Evolutionary conservation across 2,797 vertebrate species (phyloP).

Genomic region (Enteromius radiatus): DNA sequence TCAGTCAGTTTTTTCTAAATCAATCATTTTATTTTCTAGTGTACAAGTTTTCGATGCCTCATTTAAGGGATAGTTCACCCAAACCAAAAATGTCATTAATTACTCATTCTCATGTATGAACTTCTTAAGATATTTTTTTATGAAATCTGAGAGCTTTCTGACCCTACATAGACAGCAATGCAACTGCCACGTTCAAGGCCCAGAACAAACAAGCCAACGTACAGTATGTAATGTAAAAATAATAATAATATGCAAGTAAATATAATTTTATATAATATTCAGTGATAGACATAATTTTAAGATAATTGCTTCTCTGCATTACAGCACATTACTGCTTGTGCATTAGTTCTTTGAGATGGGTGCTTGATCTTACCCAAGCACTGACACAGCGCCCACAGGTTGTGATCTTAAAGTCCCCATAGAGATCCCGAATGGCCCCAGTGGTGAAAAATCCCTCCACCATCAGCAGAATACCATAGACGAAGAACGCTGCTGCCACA

Average conservation of each 20-base stretch:
- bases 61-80: background rate
- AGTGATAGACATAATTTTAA: background rate
- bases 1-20: background rate
- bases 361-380: conserved; percentile 84
- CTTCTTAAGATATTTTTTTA: background rate
- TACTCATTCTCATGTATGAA: background rate
- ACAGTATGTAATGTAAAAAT: background rate
- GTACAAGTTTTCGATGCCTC: background rate
- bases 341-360: background rate
- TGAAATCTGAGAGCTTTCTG: background rate
- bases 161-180: background rate
- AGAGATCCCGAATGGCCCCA: conserved; percentile 96
- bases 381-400: conserved; percentile 96
- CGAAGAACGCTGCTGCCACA: conserved; percentile 94
- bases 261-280: background rate
- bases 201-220: background rate
- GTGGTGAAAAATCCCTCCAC: conserved; percentile 99
- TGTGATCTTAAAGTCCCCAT: conserved; percentile 98
- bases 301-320: background rate
- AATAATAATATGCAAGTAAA: background rate
- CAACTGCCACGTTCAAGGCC: background rate
- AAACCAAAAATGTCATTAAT: background rate
- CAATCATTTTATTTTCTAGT: background rate
- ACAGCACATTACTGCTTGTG: background rate
- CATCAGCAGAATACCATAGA: conserved; percentile 96